Percentiles rank a stretch among this genome's conserved stretches.
phyloP scores from a whole-genome alignment of 1,140 invertebrate species.

The Ridgeia piscesae region DNA sequence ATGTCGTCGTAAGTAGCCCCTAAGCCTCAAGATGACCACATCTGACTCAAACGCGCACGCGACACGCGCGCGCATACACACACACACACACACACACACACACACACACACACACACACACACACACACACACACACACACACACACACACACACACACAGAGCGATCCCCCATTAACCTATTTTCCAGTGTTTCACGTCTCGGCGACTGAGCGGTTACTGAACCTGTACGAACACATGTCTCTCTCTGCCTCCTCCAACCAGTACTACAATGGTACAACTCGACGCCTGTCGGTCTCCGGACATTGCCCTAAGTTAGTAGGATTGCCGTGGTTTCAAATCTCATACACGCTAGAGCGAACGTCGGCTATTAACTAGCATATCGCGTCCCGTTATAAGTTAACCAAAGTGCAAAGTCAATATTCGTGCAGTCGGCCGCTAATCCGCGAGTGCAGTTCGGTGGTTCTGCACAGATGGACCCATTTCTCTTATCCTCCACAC shows the following conservation, averaged over 20 bases:
- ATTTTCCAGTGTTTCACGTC: background rate
- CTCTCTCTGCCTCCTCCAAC: background rate
- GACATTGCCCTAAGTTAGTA: background rate
- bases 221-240: background rate
- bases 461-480: too few species aligned
- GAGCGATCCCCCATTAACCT: background rate
- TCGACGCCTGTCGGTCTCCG: background rate
- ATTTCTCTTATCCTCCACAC: background rate
- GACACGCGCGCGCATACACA: background rate
- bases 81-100: background rate
- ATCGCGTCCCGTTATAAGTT: background rate
- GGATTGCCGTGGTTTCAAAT: background rate
- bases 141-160: too few species aligned
- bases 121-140: too few species aligned
- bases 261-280: background rate
- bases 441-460: background rate
- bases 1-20: background rate
- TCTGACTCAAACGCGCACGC: too few species aligned
- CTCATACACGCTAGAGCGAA: background rate
- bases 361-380: background rate
- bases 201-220: background rate
- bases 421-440: background rate
- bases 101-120: too few species aligned
- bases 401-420: background rate
- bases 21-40: background rate